Conservation (phyloP, 2,797 vertebrate species). For the Bradypus variegatus region DNA sequence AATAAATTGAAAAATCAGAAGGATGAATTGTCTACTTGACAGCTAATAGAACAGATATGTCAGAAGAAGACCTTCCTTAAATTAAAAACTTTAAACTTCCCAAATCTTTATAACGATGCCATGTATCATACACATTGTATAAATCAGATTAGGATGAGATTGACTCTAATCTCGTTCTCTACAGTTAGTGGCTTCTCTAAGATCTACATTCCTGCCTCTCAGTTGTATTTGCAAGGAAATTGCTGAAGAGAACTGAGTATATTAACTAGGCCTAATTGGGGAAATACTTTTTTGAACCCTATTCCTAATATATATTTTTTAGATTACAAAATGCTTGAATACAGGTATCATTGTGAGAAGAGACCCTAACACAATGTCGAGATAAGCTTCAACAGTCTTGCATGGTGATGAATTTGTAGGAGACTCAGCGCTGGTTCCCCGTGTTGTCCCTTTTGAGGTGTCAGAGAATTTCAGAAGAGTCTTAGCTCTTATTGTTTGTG, state of each 20-base stretch:
- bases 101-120: not conserved
- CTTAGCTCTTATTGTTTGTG: conserved; percentile 14
- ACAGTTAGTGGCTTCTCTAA: conserved; percentile 6
- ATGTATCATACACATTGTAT: not conserved
- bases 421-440: not conserved
- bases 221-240: not conserved
- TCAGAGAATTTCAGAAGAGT: conserved; percentile 41
- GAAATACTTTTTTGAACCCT: conserved; percentile 16
- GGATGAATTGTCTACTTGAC: not conserved
- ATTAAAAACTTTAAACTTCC: not conserved
- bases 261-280: not conserved
- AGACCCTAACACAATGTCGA: conserved; percentile 17
- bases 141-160: not conserved
- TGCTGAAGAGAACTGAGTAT: not conserved
- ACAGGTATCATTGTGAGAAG: not conserved
- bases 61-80: conserved; percentile 22
- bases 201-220: not conserved
- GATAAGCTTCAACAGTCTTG: conserved; percentile 15
- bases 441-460: not conserved
- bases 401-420: conserved; percentile 3
- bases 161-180: not conserved
- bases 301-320: conserved; percentile 14
- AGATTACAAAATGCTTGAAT: conserved; percentile 22
- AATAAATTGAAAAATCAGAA: conserved; percentile 16
- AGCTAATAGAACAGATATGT: not conserved